These are phyloP conservation scores for Gambusia holbrooki DNA, from an alignment of 2,113 vertebrate genomes.

Conservation along the genomic window DNA sequence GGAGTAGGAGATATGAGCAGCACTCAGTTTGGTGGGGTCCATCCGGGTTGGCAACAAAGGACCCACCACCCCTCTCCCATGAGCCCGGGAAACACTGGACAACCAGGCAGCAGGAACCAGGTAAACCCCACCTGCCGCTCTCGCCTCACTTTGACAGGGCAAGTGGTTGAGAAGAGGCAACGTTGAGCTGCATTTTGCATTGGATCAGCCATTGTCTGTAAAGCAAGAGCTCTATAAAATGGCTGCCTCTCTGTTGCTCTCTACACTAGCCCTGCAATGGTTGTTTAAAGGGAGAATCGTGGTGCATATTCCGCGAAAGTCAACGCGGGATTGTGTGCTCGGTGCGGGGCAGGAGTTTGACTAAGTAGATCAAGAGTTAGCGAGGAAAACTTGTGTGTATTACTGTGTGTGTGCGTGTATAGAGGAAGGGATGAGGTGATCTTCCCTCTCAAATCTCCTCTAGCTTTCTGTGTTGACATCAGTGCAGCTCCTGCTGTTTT, in stretches of 20 bases:
- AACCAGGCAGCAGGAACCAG: constrained; percentile 87
- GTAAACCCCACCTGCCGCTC: constrained; percentile 77
- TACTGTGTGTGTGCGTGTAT: background rate
- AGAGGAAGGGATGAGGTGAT: constrained; percentile 44
- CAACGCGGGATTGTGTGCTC: constrained; percentile 36
- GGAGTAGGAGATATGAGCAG: constrained; percentile 83
- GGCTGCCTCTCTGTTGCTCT: constrained; percentile 89
- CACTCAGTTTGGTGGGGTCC: constrained; percentile 88
- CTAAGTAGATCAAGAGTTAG: constrained; percentile 71
- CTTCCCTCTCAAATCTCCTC: constrained; percentile 44
- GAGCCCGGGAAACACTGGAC: constrained; percentile 92
- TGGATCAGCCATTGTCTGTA: constrained; percentile 91
- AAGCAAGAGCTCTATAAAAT: constrained; percentile 90
- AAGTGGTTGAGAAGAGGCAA: constrained; percentile 33
- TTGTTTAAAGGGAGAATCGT: constrained; percentile 58
- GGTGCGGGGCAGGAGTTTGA: constrained; percentile 63
- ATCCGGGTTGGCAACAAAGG: constrained; percentile 92
- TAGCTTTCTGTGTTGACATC: constrained; percentile 32
- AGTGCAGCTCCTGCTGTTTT: constrained; percentile 2
- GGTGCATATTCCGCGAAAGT: constrained; percentile 30
- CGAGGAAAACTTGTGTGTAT: constrained; percentile 52
- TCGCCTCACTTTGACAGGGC: constrained; percentile 48
- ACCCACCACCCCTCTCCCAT: constrained; percentile 90
- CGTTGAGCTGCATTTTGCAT: constrained; percentile 71
- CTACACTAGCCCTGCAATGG: constrained; percentile 64